Percentiles rank a stretch among this genome's conserved stretches.
phyloP scores from a whole-genome alignment of 2,113 vertebrate species.

The Aleadryas rufinucha region DNA sequence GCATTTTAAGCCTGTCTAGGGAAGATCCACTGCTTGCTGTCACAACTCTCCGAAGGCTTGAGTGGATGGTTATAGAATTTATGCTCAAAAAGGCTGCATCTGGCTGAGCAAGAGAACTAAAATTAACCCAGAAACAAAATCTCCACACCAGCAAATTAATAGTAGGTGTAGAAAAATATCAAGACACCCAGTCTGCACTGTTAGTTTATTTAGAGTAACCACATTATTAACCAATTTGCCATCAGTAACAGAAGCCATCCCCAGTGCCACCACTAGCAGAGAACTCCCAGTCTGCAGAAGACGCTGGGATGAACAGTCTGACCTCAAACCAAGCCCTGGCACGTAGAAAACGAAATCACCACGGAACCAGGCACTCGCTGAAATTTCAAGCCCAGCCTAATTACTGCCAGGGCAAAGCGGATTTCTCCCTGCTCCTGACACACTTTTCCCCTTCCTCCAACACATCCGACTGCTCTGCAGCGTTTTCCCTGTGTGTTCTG shows the following conservation, averaged over 20 bases:
- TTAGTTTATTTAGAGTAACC: neutral
- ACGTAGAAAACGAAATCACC: neutral
- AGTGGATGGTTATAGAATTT: neutral
- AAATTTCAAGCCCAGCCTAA: neutral
- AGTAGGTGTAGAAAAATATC: neutral
- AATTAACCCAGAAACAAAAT: neutral
- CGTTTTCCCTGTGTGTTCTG: neutral
- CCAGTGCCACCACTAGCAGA: neutral
- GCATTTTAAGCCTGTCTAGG: neutral
- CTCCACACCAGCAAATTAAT: neutral
- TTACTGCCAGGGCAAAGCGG: rapidly evolving
- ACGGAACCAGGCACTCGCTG: neutral
- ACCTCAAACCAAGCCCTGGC: neutral
- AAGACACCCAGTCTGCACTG: neutral
- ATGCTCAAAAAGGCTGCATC: neutral
- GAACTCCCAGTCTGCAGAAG: neutral
- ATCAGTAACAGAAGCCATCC: neutral
- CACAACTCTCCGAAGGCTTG: neutral
- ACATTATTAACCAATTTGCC: neutral
- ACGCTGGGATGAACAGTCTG: rapidly evolving
- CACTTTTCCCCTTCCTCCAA: neutral
- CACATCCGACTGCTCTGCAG: rapidly evolving
- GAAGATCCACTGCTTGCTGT: neutral
- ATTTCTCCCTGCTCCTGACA: neutral
- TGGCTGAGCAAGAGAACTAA: neutral